phyloP scores from a whole-genome alignment of 2,888 invertebrate species.

The Scrobipalpa atriplicella region DNA sequence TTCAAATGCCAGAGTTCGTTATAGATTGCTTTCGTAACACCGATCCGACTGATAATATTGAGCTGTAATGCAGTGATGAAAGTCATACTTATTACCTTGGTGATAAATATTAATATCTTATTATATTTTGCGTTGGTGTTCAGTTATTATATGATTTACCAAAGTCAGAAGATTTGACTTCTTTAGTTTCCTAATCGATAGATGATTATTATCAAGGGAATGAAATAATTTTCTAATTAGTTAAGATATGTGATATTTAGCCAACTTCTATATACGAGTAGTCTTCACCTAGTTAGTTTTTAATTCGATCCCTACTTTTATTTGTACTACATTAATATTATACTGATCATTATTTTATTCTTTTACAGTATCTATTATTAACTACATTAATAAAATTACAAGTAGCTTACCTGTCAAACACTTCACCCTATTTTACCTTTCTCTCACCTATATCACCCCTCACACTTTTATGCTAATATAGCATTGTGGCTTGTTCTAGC shows the following conservation, averaged over 20 bases:
- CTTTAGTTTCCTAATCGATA: no score
- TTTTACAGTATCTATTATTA: no score
- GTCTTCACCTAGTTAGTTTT: no score
- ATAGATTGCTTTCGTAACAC: conserved; percentile 37
- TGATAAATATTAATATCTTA: conserved; percentile 1
- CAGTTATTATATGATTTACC: background rate
- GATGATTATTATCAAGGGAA: no score
- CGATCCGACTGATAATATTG: conserved; percentile 29
- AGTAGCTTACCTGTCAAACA: conserved; percentile 9
- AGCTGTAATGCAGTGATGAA: conserved; percentile 19
- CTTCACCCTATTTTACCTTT: conserved; percentile 37
- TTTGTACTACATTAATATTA: no score
- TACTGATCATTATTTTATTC: no score
- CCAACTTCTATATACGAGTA: no score
- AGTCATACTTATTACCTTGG: conserved; percentile 6
- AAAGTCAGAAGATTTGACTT: background rate
- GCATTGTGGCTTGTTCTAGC: conserved; percentile 80
- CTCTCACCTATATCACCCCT: conserved; percentile 46
- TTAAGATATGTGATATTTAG: no score
- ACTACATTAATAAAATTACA: no score
- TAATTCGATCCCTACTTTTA: no score
- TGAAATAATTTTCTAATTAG: no score
- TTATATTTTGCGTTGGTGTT: background rate
- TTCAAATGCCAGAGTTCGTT: conserved; percentile 61
- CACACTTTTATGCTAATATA: conserved; percentile 74